phyloP scores from a whole-genome alignment of 2,888 invertebrate genomes.

The Monoplex corrugatus region DNA sequence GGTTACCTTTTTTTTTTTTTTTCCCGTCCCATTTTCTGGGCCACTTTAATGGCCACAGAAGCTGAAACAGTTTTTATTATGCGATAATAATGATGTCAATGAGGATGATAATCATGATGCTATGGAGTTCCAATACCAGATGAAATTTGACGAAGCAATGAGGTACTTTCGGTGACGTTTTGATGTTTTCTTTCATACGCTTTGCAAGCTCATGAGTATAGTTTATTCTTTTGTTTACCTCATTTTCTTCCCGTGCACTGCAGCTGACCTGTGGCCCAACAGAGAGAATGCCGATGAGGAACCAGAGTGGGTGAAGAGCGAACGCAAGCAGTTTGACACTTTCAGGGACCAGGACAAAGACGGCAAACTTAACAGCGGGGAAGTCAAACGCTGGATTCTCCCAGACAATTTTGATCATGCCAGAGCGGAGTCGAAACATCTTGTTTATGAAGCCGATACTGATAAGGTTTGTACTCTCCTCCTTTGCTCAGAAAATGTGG shows the following conservation, averaged over 20 bases:
- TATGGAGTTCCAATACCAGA: no score
- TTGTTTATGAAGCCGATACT: conserved; percentile 95
- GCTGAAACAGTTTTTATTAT: no score
- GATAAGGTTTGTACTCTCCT: conserved; percentile 85
- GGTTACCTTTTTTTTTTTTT: no score
- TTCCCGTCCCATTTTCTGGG: no score
- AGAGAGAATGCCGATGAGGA: conserved; percentile 84
- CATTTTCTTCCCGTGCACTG: conserved; percentile 48
- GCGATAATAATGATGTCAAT: no score
- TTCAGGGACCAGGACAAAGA: conserved; percentile 92
- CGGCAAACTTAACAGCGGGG: conserved; percentile 91
- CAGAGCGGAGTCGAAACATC: conserved; percentile 96
- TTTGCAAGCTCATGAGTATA: no score
- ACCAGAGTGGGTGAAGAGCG: conserved; percentile 97
- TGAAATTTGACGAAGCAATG: no score
- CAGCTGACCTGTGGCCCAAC: conserved; percentile 92
- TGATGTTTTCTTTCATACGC: no score
- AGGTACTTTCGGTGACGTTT: no score
- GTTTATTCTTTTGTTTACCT: not conserved
- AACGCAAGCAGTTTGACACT: conserved; percentile 93
- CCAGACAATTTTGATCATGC: conserved; percentile 98
- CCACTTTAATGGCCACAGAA: no score
- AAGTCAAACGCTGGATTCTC: conserved; percentile 93
- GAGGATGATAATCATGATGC: no score
- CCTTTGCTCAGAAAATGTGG: conserved; percentile 26